Percentiles rank a stretch among this genome's conserved stretches.
Evolutionary conservation across 2,797 vertebrate species (phyloP).

Genomic region (Eidolon dupreanum): DNA sequence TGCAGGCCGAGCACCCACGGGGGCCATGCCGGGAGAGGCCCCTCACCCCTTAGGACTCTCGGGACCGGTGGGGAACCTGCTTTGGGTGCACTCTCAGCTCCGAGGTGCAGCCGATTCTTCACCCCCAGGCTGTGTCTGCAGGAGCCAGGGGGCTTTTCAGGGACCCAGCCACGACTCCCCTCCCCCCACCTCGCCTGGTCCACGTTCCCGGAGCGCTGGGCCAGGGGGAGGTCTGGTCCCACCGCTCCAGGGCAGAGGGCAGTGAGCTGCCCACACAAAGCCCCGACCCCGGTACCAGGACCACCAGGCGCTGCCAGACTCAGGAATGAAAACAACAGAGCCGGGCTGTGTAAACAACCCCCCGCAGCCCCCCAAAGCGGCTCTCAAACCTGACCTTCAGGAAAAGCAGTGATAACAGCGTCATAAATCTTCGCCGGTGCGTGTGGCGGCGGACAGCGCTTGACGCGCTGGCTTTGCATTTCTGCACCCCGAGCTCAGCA

Average conservation of each 20-base stretch:
- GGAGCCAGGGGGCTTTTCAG: background rate
- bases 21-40: background rate
- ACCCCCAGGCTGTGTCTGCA: accelerated
- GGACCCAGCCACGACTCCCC: no score
- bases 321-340: background rate
- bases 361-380: background rate
- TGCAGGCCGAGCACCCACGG: background rate
- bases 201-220: no score
- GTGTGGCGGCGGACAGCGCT: background rate
- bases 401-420: background rate
- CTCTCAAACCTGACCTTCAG: background rate
- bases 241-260: background rate
- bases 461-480: background rate
- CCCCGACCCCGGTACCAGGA: background rate
- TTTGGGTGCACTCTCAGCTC: no score
- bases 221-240: background rate
- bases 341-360: background rate
- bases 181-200: accelerated
- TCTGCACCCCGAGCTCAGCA: background rate
- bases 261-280: background rate
- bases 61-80: background rate
- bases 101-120: background rate
- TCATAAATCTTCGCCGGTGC: background rate
- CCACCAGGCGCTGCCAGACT: background rate
- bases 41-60: background rate